Evolutionary conservation across 2,113 vertebrate genomes (phyloP).

Genomic region (Dasypus novemcinctus): DNA sequence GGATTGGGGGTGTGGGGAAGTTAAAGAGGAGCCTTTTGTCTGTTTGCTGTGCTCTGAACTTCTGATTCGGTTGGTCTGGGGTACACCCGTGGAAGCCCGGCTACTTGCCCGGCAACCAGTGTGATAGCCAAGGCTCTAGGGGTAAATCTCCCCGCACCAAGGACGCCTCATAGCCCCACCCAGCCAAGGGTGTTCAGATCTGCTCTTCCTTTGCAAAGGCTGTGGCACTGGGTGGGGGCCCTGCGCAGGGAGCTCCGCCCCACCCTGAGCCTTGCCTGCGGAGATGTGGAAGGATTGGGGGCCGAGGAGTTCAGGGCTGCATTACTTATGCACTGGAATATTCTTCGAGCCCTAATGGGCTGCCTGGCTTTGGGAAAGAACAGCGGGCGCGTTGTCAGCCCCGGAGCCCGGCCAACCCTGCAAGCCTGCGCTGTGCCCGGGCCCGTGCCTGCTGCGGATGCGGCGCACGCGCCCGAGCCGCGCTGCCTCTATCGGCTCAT

Average conservation of each 20-base stretch:
- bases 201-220: background rate
- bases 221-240: background rate
- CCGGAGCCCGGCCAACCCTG: background rate
- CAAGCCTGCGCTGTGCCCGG: background rate
- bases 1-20: background rate
- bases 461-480: background rate
- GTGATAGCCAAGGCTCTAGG: background rate
- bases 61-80: background rate
- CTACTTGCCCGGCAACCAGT: background rate
- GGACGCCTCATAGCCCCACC: too few species aligned
- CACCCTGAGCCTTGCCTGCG: background rate
- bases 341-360: constrained; percentile 6
- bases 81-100: too few species aligned
- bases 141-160: background rate
- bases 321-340: background rate
- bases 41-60: background rate
- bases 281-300: background rate
- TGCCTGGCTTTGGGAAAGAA: constrained; percentile 15
- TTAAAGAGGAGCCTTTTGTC: background rate
- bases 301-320: background rate
- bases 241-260: rapidly evolving
- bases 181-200: background rate
- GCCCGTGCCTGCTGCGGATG: background rate
- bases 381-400: background rate
- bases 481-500: constrained; percentile 62